phyloP scores from a whole-genome alignment of 2,113 vertebrate genomes.

The Macrotus californicus region DNA sequence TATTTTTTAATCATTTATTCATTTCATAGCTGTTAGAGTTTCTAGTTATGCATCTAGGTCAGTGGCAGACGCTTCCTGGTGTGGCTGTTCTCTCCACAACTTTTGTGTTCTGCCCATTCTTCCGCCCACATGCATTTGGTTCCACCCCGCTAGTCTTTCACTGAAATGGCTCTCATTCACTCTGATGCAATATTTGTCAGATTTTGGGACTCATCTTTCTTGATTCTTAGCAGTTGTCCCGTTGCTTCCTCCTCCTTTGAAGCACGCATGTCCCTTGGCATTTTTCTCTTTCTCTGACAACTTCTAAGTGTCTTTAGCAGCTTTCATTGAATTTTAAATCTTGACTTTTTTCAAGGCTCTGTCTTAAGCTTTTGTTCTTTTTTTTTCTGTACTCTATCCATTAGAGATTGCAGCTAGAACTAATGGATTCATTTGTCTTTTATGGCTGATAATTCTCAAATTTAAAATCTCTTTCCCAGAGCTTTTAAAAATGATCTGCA shows the following conservation, averaged over 20 bases:
- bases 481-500: not conserved
- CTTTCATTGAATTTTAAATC: not conserved
- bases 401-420: not conserved
- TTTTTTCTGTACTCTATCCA: not conserved
- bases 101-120: not conserved
- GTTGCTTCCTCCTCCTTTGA: not conserved
- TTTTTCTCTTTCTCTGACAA: not conserved
- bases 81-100: not conserved
- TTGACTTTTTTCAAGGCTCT: not conserved
- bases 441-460: not conserved
- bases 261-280: not conserved
- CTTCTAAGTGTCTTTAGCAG: not conserved
- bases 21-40: not conserved
- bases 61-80: too few relatives aligned
- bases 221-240: not conserved
- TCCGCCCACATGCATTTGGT: not conserved
- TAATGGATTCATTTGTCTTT: constrained; percentile 16
- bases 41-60: not conserved
- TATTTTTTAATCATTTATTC: not conserved
- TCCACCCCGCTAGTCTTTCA: not conserved
- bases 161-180: not conserved
- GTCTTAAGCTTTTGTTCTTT: not conserved
- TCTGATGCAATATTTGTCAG: not conserved
- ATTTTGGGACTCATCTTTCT: not conserved
- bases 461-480: not conserved